Percentiles rank a stretch among this genome's conserved stretches.
Evolutionary conservation across 2,797 vertebrate species (phyloP).

Genomic region (Rhabdophis nuchalis): DNA sequence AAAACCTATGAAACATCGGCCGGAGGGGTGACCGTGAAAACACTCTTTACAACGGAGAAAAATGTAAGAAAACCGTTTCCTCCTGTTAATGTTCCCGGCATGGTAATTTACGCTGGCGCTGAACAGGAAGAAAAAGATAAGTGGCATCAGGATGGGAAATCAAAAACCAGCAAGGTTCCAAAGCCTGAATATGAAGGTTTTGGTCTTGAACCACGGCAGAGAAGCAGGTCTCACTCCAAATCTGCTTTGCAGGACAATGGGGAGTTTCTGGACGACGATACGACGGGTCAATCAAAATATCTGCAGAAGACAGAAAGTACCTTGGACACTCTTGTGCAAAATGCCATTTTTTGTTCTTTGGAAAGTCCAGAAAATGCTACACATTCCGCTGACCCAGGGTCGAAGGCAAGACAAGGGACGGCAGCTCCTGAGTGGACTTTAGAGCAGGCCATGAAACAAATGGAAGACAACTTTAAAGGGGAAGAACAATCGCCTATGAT

Average conservation of each 20-base stretch:
- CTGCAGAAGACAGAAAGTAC: not conserved
- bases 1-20: not conserved
- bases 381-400: not conserved
- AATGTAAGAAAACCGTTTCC: not conserved
- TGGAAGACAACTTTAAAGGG: constrained; percentile 6
- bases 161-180: not conserved
- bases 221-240: not conserved
- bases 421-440: not conserved
- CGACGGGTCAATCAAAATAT: not conserved
- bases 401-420: not conserved
- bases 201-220: not conserved
- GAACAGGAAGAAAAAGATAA: not conserved
- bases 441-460: constrained; percentile 2
- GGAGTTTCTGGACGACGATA: not conserved
- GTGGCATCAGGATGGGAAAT: not conserved
- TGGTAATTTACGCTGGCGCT: constrained; percentile 3
- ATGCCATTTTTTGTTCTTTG: not conserved
- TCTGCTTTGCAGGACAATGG: not conserved
- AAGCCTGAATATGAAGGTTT: not conserved
- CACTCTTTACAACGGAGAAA: not conserved
- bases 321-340: not conserved
- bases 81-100: constrained; percentile 9
- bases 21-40: not conserved
- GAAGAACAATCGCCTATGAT: not conserved
- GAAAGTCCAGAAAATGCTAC: not conserved